Conservation (phyloP, 2,113 vertebrate species). For the Mormoops blainvillei region DNA sequence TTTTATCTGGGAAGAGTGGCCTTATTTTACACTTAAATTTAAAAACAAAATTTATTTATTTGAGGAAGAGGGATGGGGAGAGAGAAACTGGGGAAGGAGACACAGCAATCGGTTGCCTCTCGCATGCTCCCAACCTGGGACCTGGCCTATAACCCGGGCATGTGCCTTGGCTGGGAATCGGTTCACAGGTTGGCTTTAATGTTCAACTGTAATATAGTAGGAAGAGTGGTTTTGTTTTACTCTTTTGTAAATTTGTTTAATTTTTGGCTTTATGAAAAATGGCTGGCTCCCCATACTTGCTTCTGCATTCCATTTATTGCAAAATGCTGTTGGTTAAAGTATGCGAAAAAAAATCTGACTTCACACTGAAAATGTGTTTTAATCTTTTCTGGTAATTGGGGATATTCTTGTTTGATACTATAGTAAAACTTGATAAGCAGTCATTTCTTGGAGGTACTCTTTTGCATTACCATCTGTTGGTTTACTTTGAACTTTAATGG, state of each 20-base stretch:
- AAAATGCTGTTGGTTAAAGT: not conserved
- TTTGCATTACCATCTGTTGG: not conserved
- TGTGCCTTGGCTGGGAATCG: too few species aligned
- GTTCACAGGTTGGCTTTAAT: not conserved
- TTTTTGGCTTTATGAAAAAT: not conserved
- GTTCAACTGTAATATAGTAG: not conserved
- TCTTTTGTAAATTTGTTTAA: not conserved
- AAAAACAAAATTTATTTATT: too few species aligned
- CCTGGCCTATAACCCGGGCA: too few species aligned
- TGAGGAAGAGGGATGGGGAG: too few species aligned
- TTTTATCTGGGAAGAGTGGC: not conserved
- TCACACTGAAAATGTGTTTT: not conserved
- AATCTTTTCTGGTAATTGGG: not conserved
- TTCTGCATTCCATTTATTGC: not conserved
- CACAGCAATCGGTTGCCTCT: too few species aligned
- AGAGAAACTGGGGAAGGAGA: too few species aligned
- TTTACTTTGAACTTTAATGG: not conserved
- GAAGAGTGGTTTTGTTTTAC: not conserved
- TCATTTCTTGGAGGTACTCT: not conserved
- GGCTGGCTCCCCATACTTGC: not conserved
- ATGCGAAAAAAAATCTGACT: not conserved
- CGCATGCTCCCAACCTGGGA: too few species aligned
- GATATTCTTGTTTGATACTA: not conserved
- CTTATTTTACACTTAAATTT: not conserved
- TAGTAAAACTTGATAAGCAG: not conserved